These are phyloP conservation scores for Hypena proboscidalis DNA, from an alignment of 2,888 invertebrate genomes.

Conservation along the genomic window DNA sequence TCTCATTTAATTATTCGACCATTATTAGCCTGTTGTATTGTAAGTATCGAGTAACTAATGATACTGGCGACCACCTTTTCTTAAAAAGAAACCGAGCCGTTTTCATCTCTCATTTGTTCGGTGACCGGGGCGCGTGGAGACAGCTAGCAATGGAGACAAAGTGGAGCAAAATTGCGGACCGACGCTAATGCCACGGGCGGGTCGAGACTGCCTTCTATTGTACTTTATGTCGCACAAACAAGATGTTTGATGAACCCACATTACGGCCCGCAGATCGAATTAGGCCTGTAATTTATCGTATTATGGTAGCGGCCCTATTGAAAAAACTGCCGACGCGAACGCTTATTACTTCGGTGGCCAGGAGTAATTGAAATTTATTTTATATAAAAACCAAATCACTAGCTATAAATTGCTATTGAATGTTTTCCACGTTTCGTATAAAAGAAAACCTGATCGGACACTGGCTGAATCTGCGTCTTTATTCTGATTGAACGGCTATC, in stretches of 20 bases:
- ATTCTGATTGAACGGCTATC: constrained; percentile 32
- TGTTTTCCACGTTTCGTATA: constrained; percentile 25
- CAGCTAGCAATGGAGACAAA: constrained; percentile 73
- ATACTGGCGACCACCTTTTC: constrained; percentile 31
- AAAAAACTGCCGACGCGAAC: constrained; percentile 42
- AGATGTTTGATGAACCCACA: constrained; percentile 78
- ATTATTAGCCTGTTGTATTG: constrained; percentile 31
- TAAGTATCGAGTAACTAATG: constrained; percentile 61
- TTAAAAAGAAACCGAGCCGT: constrained; percentile 61
- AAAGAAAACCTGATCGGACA: constrained; percentile 31
- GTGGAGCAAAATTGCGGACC: constrained; percentile 68
- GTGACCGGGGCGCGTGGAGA: constrained; percentile 56
- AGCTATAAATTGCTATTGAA: constrained; percentile 17
- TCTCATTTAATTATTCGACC: constrained; percentile 17
- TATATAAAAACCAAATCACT: constrained; percentile 26
- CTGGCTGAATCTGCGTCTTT: too few species aligned
- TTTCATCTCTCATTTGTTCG: constrained; percentile 69
- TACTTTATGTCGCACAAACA: constrained; percentile 71
- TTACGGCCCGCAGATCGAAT: constrained; percentile 74
- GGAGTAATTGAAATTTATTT: constrained; percentile 37
- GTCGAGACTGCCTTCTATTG: constrained; percentile 61
- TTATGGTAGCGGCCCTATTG: constrained; percentile 50
- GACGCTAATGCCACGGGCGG: constrained; percentile 61
- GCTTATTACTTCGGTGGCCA: constrained; percentile 29
- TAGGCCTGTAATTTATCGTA: constrained; percentile 66